Evolutionary conservation across 2,113 vertebrate species (phyloP).

Genomic region (Chionodraco myersi): DNA sequence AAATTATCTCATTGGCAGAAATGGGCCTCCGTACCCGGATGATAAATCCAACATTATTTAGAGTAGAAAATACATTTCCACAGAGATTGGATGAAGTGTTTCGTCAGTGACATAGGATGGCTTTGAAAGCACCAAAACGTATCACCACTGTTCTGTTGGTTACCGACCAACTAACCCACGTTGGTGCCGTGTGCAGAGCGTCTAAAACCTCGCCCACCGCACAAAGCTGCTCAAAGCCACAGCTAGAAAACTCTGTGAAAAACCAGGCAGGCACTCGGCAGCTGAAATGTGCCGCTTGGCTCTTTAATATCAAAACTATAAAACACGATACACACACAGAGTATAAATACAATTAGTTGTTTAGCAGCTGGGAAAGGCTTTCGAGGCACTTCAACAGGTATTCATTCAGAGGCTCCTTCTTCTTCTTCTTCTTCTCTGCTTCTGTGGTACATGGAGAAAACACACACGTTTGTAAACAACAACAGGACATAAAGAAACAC

Average conservation of each 20-base stretch:
- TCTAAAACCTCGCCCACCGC: not conserved
- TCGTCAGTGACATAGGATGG: too few species aligned
- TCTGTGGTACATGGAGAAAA: slow-evolving; percentile 73
- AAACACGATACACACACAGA: slow-evolving; percentile 57
- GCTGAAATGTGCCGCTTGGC: not conserved
- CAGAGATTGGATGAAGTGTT: too few species aligned
- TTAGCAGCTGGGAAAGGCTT: slow-evolving; percentile 88
- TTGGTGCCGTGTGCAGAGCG: not conserved
- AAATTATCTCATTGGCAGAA: too few species aligned
- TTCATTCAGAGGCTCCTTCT: slow-evolving; percentile 76
- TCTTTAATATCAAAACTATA: slow-evolving; percentile 60
- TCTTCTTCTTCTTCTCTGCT: slow-evolving; percentile 72
- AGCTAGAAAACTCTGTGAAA: not conserved
- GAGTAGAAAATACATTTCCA: too few species aligned
- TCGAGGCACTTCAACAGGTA: slow-evolving; percentile 93
- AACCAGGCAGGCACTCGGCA: not conserved
- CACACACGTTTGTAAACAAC: not conserved
- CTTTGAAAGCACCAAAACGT: too few species aligned
- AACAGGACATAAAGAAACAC: not conserved
- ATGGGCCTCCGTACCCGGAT: too few species aligned
- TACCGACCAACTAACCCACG: not conserved
- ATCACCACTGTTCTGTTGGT: not conserved
- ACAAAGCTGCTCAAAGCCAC: not conserved
- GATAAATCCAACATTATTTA: too few species aligned
- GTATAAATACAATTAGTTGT: slow-evolving; percentile 68